These are phyloP conservation scores for Acrossocheilus wenchowensis DNA, from an alignment of 2,797 vertebrate genomes.

Conservation along the genomic window DNA sequence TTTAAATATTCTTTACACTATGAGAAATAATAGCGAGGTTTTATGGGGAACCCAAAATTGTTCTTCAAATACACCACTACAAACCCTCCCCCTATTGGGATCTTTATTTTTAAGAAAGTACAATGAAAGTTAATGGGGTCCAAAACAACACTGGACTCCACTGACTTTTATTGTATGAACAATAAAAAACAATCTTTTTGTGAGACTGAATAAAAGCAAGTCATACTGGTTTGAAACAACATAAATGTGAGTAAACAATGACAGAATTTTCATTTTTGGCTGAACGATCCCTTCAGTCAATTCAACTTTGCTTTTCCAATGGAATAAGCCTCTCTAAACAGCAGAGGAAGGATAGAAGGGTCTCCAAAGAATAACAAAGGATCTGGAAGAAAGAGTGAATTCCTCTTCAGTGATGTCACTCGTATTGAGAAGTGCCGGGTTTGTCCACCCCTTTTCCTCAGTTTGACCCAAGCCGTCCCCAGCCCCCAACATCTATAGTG, in stretches of 20 bases:
- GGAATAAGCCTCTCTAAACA: slow-evolving; percentile 47
- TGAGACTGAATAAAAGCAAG: not conserved
- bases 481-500: slow-evolving; percentile 47
- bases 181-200: not conserved
- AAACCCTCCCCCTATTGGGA: not conserved
- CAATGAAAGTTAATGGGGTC: slow-evolving; percentile 8
- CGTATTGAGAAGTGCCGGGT: slow-evolving; percentile 61
- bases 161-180: not conserved
- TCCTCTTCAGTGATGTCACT: slow-evolving; percentile 78
- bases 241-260: not conserved
- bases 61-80: no score
- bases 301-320: slow-evolving; percentile 25
- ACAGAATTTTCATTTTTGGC: not conserved
- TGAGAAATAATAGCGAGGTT: not conserved
- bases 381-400: slow-evolving; percentile 77
- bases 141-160: not conserved
- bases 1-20: not conserved
- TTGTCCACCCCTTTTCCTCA: slow-evolving; percentile 52
- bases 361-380: slow-evolving; percentile 79
- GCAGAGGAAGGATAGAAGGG: slow-evolving; percentile 58
- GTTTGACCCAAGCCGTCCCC: slow-evolving; percentile 36
- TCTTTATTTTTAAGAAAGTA: not conserved
- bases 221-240: not conserved
- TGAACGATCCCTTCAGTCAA: not conserved
- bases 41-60: not conserved